A percentile compares a stretch with the other conserved stretches of the same genome.
These are phyloP conservation scores for Pogonognathellus flavescens DNA, from an alignment of 1,140 invertebrate species.

Conservation along the genomic window DNA sequence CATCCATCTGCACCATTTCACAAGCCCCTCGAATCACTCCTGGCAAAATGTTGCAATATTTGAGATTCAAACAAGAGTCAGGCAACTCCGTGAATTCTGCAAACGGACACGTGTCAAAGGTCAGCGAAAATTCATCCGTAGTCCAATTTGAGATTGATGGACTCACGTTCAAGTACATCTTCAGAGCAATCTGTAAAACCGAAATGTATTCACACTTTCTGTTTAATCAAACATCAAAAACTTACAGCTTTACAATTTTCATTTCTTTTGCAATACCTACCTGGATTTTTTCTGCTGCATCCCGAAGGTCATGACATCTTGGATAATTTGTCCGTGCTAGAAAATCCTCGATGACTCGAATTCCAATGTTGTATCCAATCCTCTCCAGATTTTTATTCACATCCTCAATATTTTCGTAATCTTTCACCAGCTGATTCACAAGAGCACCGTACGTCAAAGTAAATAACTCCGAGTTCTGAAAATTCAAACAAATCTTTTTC, in stretches of 20 bases:
- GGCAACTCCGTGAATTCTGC: slow-evolving; percentile 99
- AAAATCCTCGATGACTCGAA: slow-evolving; percentile 97
- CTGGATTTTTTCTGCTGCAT: slow-evolving; percentile 97
- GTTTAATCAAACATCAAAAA: background rate
- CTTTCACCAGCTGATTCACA: slow-evolving; percentile 96
- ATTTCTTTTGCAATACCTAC: slow-evolving; percentile 68
- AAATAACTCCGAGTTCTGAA: slow-evolving; percentile 96
- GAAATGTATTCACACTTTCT: slow-evolving; percentile 7
- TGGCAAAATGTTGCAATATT: slow-evolving; percentile 95
- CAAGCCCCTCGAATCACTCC: slow-evolving; percentile 94
- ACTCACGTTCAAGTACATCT: slow-evolving; percentile 92
- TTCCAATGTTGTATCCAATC: slow-evolving; percentile 98
- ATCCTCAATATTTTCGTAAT: slow-evolving; percentile 97
- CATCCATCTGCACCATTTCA: slow-evolving; percentile 92
- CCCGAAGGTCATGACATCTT: slow-evolving; percentile 94
- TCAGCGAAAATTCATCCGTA: slow-evolving; percentile 95
- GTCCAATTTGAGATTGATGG: slow-evolving; percentile 95
- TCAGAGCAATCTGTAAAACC: slow-evolving; percentile 78
- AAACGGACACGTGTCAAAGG: slow-evolving; percentile 94
- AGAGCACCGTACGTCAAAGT: slow-evolving; percentile 98
- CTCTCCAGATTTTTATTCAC: slow-evolving; percentile 93
- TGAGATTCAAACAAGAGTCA: slow-evolving; percentile 84
- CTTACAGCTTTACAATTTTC: background rate
- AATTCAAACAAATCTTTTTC: slow-evolving; percentile 68
- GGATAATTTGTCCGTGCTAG: slow-evolving; percentile 90